Conservation (phyloP, 2,113 vertebrate genomes). For the Dendropsophus ebraccatus region DNA sequence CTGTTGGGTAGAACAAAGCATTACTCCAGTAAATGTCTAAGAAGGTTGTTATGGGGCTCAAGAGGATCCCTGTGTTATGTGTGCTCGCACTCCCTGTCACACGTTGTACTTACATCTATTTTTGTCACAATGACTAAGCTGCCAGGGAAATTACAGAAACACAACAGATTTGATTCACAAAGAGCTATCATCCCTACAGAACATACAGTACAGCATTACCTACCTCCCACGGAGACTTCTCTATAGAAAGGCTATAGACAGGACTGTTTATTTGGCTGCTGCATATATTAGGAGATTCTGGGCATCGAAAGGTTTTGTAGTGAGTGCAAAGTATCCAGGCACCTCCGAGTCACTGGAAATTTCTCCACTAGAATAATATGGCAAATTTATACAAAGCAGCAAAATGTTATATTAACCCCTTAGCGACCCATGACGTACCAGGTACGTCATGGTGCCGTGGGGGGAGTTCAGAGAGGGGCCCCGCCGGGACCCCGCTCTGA, state of each 20-base stretch:
- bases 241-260: constrained; percentile 5
- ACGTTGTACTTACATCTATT: constrained; percentile 16
- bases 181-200: neutral
- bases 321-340: neutral
- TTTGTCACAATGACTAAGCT: constrained; percentile 30
- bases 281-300: constrained; percentile 7
- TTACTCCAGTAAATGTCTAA: neutral
- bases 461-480: too few relatives aligned
- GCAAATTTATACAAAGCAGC: neutral
- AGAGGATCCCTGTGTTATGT: constrained; percentile 23
- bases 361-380: neutral
- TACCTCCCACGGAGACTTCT: neutral
- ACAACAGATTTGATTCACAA: constrained; percentile 31
- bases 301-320: neutral
- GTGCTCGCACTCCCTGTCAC: neutral
- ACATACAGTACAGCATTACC: neutral
- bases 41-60: constrained; percentile 39
- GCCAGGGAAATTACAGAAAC: constrained; percentile 24
- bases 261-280: neutral
- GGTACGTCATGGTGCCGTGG: too few relatives aligned
- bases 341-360: neutral
- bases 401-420: too few relatives aligned
- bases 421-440: too few relatives aligned
- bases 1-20: constrained; percentile 46
- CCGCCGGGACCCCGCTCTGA: too few relatives aligned